phyloP scores from a whole-genome alignment of 2,888 invertebrate genomes.

The Ceriagrion tenellum region DNA sequence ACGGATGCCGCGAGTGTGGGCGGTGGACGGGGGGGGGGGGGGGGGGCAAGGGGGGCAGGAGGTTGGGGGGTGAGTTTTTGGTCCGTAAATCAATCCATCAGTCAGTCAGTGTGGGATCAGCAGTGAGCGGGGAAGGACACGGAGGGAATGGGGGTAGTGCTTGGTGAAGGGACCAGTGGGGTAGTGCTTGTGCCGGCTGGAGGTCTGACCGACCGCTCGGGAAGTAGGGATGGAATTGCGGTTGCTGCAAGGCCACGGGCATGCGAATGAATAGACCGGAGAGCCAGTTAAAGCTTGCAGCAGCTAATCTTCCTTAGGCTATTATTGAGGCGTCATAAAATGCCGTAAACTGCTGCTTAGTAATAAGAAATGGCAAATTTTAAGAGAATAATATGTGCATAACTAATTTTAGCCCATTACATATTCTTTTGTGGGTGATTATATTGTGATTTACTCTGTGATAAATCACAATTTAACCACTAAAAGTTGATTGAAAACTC shows the following conservation, averaged over 20 bases:
- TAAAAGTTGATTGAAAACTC: too few relatives aligned
- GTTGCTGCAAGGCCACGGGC: not conserved
- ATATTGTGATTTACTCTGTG: too few relatives aligned
- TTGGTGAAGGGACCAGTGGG: not conserved
- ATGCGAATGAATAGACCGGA: not conserved
- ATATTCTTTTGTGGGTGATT: too few relatives aligned
- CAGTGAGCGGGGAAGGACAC: slow-evolving; percentile 12
- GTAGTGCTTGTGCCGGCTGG: not conserved
- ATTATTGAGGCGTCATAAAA: too few relatives aligned
- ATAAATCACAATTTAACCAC: too few relatives aligned
- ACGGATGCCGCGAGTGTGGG: not conserved
- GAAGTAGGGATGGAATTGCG: not conserved
- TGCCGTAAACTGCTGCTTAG: too few relatives aligned
- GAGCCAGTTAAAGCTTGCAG: not conserved
- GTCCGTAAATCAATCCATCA: slow-evolving; percentile 64
- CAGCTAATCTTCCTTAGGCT: too few relatives aligned
- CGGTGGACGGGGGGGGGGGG: not conserved
- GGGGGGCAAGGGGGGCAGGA: not conserved
- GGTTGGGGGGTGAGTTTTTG: not conserved
- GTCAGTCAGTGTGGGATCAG: slow-evolving; percentile 33
- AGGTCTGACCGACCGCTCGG: not conserved
- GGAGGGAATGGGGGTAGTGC: not conserved
- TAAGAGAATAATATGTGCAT: too few relatives aligned
- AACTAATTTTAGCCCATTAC: too few relatives aligned
- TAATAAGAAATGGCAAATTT: too few relatives aligned